Conservation (phyloP, 2,113 vertebrate species). For the Ceratotherium simum region DNA sequence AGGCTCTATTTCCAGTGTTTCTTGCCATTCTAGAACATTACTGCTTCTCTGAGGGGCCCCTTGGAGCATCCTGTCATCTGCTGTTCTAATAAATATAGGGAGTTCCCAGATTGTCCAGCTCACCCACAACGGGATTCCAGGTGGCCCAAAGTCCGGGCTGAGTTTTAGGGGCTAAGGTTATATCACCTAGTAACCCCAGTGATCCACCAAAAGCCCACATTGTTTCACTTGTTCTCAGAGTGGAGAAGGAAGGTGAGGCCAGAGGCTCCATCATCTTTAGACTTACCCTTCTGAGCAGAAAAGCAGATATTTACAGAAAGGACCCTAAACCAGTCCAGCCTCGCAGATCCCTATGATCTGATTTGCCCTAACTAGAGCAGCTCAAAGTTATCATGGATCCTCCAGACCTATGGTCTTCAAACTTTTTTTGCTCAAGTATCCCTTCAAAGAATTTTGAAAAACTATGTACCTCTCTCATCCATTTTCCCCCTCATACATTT, state of each 20-base stretch:
- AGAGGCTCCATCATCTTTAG: background rate
- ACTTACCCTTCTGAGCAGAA: background rate
- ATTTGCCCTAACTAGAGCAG: background rate
- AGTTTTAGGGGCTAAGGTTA: background rate
- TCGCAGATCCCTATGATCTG: background rate
- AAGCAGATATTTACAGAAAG: background rate
- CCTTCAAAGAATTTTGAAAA: background rate
- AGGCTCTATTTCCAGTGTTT: background rate
- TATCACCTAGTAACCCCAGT: background rate
- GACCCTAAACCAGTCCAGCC: background rate
- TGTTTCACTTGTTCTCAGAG: background rate
- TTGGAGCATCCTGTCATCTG: background rate
- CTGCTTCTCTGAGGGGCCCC: background rate
- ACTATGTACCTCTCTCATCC: background rate
- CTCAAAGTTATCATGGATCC: background rate
- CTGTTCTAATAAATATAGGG: background rate
- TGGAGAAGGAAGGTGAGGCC: background rate
- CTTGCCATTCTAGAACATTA: background rate
- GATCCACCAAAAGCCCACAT: background rate
- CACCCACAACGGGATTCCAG: background rate
- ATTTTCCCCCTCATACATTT: background rate
- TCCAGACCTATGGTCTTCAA: background rate
- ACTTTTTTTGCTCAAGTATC: background rate
- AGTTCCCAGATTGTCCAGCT: background rate
- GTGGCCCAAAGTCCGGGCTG: background rate